Evolutionary conservation across 2,888 invertebrate genomes (phyloP), one percentile per base, ranked within the genome.

Genomic region (Microctonus hyperodae): DNA sequence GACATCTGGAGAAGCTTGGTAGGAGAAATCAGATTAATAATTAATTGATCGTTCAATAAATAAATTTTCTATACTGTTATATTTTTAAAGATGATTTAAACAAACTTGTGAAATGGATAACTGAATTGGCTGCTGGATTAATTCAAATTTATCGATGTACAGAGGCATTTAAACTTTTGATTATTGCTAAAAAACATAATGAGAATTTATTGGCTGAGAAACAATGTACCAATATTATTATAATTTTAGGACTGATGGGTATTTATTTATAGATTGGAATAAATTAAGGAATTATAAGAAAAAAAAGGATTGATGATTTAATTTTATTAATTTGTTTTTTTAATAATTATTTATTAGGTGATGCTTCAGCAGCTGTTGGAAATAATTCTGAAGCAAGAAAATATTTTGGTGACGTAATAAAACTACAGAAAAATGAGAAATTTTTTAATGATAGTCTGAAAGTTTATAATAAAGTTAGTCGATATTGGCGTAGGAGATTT

Each of bases 41-140:
- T n/a, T n/a, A 22, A 57, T 35, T 10, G 6, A 20, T 22, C n/a
- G 6, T 7, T 31, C 2, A n/a, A n/a, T 3, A 40, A n/a, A 3
- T 44, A 10, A 16, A 33, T 53, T 44, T 1, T 25, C 35, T 28
- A 28, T 28, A 25, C 20, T 11, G 10, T n/a, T n/a, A 25, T 25
- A 23, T 11, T 53, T 35, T 69, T 55, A 22, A 25, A 75, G 75
- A 68, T 25, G 63, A 70, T 20, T 69, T 57, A 13, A 67, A 71
- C 2, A 79, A 78, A 70, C 68, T 74, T 10, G 70, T 81, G n/a
- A 73, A 77, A 22, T 84, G 82, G 62, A 68, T 80, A 33, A 72
- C 83, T 66, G 79, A 84, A 64, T 83, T 81, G 37, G 77, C 79
- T 0, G 74, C 79, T 2, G 80, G 82, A 13, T 70, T 84, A 25